phyloP scores from a whole-genome alignment of 1,140 invertebrate genomes.

The Belonocnema kinseyi region DNA sequence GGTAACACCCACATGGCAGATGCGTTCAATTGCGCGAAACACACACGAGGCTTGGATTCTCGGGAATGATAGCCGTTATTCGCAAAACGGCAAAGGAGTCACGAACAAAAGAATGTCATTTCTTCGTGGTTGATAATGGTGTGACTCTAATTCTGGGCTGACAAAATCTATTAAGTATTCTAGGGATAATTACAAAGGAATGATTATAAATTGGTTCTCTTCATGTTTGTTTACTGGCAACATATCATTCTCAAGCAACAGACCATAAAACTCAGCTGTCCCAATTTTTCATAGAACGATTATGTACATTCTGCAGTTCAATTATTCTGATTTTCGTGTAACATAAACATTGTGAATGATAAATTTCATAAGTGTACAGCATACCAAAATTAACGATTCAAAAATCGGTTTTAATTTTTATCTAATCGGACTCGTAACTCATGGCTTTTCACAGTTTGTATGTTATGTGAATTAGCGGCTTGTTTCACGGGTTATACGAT shows the following conservation, averaged over 20 bases:
- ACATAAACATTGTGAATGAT: neutral
- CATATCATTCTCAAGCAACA: too few species aligned
- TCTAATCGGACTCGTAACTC: slow-evolving; percentile 39
- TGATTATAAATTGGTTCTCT: too few species aligned
- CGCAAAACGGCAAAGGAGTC: neutral
- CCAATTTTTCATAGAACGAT: too few species aligned
- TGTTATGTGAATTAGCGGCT: slow-evolving; percentile 65
- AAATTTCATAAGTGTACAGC: neutral
- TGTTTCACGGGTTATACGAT: slow-evolving; percentile 60
- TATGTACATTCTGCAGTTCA: too few species aligned
- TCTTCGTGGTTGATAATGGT: neutral
- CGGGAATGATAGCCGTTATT: slow-evolving; percentile 38
- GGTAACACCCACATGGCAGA: slow-evolving; percentile 67
- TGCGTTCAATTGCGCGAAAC: slow-evolving; percentile 59
- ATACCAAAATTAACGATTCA: neutral
- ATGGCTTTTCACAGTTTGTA: slow-evolving; percentile 37
- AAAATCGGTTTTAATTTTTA: neutral
- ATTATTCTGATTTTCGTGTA: neutral
- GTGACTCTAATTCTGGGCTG: neutral
- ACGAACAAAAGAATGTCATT: slow-evolving; percentile 21
- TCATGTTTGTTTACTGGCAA: too few species aligned
- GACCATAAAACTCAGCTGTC: too few species aligned
- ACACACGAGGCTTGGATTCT: slow-evolving; percentile 48
- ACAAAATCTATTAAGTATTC: too few species aligned
- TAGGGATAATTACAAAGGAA: too few species aligned